Conservation (phyloP, 2,888 invertebrate species). For the Eretmocerus hayati region DNA sequence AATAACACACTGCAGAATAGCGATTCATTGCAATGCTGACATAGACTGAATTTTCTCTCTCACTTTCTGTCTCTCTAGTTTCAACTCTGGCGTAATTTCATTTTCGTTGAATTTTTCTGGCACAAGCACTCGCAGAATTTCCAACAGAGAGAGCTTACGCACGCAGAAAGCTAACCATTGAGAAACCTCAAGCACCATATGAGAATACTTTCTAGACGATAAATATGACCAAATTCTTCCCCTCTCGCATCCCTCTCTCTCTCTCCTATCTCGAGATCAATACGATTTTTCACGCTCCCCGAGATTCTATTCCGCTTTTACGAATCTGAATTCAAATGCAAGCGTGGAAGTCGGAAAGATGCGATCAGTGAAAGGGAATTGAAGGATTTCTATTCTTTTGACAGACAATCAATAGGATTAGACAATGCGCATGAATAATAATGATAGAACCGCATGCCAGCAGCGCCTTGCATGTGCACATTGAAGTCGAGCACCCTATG, state of each 20-base stretch:
- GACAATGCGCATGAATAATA: too few species aligned
- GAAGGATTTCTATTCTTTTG: too few species aligned
- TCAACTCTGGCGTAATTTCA: background rate
- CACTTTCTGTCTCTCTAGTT: too few species aligned
- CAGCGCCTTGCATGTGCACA: conserved; percentile 34
- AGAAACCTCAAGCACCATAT: too few species aligned
- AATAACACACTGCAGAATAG: too few species aligned
- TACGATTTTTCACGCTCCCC: background rate
- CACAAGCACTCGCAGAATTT: background rate
- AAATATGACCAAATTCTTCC: too few species aligned
- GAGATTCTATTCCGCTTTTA: background rate
- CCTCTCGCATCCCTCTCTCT: background rate
- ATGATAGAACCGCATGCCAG: conserved; percentile 23
- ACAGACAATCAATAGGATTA: too few species aligned
- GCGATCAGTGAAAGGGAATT: too few species aligned
- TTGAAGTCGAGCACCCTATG: conserved; percentile 33
- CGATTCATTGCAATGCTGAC: too few species aligned
- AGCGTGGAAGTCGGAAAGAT: too few species aligned
- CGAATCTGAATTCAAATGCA: background rate
- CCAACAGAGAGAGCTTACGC: background rate
- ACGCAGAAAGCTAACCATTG: background rate
- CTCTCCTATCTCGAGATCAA: background rate
- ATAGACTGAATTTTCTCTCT: too few species aligned
- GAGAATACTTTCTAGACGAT: too few species aligned
- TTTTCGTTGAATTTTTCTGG: background rate